Percentiles rank a stretch among this genome's conserved stretches.
Evolutionary conservation across 2,113 vertebrate genomes (phyloP).

Genomic region (Xiphias gladius): DNA sequence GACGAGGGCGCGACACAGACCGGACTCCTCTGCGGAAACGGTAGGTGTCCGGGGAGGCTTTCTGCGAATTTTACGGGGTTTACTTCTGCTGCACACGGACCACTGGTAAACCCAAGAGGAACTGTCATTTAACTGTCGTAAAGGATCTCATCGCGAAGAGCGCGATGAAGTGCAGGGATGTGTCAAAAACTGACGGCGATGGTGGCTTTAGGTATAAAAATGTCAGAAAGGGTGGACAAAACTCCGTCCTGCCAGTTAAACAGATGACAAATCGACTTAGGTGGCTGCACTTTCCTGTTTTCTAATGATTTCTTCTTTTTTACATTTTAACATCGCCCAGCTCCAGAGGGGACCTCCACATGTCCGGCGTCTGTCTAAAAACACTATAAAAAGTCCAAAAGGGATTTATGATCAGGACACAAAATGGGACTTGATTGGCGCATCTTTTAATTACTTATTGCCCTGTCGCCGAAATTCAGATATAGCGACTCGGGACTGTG

Average conservation of each 20-base stretch:
- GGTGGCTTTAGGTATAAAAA: not conserved
- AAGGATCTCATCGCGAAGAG: not conserved
- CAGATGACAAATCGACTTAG: not conserved
- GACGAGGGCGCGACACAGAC: constrained; percentile 86
- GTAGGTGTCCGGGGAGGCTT: constrained; percentile 80
- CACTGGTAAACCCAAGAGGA: not conserved
- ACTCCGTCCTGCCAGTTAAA: not conserved
- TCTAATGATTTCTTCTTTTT: not conserved
- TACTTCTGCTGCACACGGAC: not conserved
- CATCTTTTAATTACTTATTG: not conserved
- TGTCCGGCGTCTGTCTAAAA: not conserved
- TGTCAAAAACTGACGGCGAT: not conserved
- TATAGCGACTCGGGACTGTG: no score
- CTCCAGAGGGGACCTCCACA: not conserved
- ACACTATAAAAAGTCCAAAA: not conserved
- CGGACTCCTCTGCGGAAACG: constrained; percentile 84
- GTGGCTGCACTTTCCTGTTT: not conserved
- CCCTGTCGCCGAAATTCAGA: not conserved
- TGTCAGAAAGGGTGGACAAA: not conserved
- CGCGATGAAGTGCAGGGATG: not conserved
- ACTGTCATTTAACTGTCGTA: fast-evolving
- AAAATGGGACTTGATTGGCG: not conserved
- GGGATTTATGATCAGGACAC: not conserved
- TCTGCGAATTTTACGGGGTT: not conserved
- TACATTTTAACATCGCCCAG: not conserved